These are phyloP conservation scores for Mesochorus sp. DNA, from an alignment of 2,888 invertebrate genomes.

Conservation along the genomic window DNA sequence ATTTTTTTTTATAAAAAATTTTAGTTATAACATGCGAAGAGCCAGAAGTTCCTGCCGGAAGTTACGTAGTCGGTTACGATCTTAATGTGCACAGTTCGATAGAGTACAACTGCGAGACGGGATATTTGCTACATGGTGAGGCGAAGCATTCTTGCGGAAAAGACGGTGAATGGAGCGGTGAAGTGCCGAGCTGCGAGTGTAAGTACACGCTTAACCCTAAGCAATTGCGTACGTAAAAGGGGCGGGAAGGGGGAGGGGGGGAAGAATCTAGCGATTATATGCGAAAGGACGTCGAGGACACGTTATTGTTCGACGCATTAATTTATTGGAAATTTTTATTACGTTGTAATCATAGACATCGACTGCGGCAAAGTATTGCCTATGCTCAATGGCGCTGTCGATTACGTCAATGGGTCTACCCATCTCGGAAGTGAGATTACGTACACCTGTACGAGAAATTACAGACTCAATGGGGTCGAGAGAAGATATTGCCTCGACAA, in stretches of 20 bases:
- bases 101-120: conserved; percentile 93
- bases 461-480: conserved; percentile 89
- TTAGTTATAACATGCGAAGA: conserved; percentile 93
- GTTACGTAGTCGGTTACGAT: conserved; percentile 94
- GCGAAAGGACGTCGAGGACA: background rate
- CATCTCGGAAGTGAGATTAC: conserved; percentile 91
- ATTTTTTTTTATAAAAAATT: conserved; percentile 15
- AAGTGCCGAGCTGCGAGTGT: conserved; percentile 93
- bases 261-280: too few species aligned
- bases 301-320: background rate
- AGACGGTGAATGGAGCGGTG: conserved; percentile 93
- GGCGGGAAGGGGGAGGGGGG: too few species aligned
- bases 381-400: conserved; percentile 89
- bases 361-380: conserved; percentile 94
- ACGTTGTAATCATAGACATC: conserved; percentile 89
- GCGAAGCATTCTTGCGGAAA: conserved; percentile 87
- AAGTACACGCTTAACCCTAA: conserved; percentile 74
- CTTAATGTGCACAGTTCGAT: conserved; percentile 94
- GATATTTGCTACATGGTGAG: conserved; percentile 90
- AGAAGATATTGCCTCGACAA: conserved; percentile 89
- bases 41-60: conserved; percentile 92
- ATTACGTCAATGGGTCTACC: conserved; percentile 90
- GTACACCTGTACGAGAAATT: conserved; percentile 91
- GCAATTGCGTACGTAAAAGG: background rate
- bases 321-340: background rate